Evolutionary conservation across 1,140 invertebrate species (phyloP).

Genomic region (Heterodera schachtii): DNA sequence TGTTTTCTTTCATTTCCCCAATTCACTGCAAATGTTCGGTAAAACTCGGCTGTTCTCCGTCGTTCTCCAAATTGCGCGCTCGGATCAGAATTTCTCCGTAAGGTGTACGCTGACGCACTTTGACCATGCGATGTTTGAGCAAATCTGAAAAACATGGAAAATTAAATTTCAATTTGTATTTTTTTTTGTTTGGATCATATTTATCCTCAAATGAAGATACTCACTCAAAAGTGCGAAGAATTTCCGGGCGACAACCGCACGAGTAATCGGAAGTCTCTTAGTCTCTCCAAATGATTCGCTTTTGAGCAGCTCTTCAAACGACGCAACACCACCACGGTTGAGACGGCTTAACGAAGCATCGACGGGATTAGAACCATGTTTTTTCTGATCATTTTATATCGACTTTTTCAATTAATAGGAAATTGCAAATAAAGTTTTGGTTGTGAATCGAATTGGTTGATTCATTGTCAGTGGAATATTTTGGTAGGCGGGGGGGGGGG

Average conservation of each 20-base stretch:
- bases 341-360: neutral
- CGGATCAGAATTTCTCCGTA: constrained; percentile 19
- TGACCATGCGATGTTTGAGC: constrained; percentile 17
- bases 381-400: neutral
- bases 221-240: constrained; percentile 28
- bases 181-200: neutral
- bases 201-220: neutral
- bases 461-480: too few relatives aligned
- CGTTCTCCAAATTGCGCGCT: neutral
- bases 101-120: constrained; percentile 7
- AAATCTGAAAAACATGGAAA: constrained; percentile 11
- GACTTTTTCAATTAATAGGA: too few relatives aligned
- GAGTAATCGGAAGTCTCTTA: neutral
- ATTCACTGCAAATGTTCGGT: neutral
- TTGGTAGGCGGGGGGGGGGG: too few relatives aligned
- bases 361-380: neutral
- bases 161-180: neutral
- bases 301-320: constrained; percentile 8
- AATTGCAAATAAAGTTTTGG: too few relatives aligned
- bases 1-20: too few relatives aligned
- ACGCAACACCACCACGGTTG: neutral
- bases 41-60: neutral
- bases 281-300: neutral
- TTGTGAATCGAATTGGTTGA: too few relatives aligned
- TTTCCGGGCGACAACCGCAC: constrained; percentile 11